Evolutionary conservation across 2,797 vertebrate species (phyloP).

Genomic region (Sebastes glaucus): DNA sequence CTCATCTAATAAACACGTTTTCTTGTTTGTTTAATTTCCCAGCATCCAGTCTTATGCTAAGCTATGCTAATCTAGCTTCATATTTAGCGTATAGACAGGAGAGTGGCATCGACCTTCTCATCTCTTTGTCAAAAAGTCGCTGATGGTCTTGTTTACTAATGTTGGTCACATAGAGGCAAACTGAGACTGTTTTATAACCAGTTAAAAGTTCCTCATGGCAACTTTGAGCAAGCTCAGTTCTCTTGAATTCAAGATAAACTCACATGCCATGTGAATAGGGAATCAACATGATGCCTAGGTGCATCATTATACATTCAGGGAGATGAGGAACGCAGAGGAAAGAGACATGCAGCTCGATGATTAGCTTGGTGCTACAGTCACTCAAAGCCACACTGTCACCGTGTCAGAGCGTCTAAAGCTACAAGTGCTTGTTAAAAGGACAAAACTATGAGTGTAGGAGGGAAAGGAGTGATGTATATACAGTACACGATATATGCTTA

Average conservation of each 20-base stretch:
- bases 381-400: constrained; percentile 13
- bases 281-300: not conserved
- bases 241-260: not conserved
- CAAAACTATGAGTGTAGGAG: constrained; percentile 5
- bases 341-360: not conserved
- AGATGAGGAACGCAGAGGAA: not conserved
- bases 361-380: not conserved
- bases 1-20: no score
- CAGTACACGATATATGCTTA: not conserved
- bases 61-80: no score
- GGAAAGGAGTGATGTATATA: not conserved
- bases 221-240: not conserved
- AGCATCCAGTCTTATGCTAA: no score
- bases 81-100: no score
- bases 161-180: not conserved
- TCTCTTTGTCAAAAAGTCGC: no score
- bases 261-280: not conserved
- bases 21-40: no score
- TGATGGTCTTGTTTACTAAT: not conserved
- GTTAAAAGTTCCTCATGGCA: not conserved
- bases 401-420: not conserved
- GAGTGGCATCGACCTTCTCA: no score
- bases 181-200: not conserved
- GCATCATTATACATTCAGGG: not conserved
- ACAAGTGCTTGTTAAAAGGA: constrained; percentile 4